A percentile compares a stretch with the other conserved stretches of the same genome.
Conservation (phyloP, 1,140 invertebrate genomes). For the Drosophila setifemur region DNA sequence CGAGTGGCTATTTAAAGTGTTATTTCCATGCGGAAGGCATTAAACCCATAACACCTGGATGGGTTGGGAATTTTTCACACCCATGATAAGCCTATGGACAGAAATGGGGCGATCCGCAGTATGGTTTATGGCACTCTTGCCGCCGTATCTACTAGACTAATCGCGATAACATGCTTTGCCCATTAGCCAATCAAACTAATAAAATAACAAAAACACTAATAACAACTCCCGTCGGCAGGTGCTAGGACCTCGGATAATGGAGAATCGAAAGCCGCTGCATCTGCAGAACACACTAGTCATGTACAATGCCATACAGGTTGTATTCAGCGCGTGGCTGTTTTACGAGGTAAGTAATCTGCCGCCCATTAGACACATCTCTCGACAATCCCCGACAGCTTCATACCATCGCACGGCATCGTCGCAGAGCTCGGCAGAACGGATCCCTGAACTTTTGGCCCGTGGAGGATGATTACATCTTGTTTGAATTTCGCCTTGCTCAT, state of each 20-base stretch:
- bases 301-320: constrained; percentile 93
- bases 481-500: neutral
- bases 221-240: constrained; percentile 81
- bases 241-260: constrained; percentile 92
- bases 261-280: constrained; percentile 92
- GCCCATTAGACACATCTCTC: neutral
- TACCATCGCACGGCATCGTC: constrained; percentile 29
- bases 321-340: constrained; percentile 92
- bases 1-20: constrained; percentile 11
- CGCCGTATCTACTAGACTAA: constrained; percentile 21
- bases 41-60: too few relatives aligned
- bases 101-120: neutral
- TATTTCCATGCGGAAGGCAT: neutral
- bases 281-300: constrained; percentile 89
- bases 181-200: too few relatives aligned
- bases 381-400: constrained; percentile 14
- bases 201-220: constrained; percentile 8
- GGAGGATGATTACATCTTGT: neutral
- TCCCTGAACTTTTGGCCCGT: neutral
- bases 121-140: neutral
- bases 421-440: constrained; percentile 34
- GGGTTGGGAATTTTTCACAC: too few relatives aligned
- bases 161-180: constrained; percentile 33
- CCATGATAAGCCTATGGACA: constrained; percentile 28
- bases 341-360: constrained; percentile 86